These are phyloP conservation scores for Heliopora coerulea DNA, from an alignment of 92 coral and sea anemone genomes.

Conservation along the genomic window DNA sequence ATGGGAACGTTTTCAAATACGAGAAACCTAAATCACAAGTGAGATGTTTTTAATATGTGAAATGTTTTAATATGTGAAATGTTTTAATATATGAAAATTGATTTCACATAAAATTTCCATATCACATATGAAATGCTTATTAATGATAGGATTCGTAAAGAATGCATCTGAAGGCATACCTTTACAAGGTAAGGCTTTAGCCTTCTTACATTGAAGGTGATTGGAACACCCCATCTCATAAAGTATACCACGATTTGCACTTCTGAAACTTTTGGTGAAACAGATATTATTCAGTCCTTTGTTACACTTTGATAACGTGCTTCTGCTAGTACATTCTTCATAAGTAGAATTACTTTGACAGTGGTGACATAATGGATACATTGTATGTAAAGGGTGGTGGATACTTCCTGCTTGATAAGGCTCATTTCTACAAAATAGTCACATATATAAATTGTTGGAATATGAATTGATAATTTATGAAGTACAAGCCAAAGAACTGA, in stretches of 20 bases:
- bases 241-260: constrained; percentile 46
- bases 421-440: constrained; percentile 55
- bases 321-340: constrained; percentile 67
- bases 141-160: no score
- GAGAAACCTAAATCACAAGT: no score
- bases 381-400: constrained; percentile 83
- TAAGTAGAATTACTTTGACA: constrained; percentile 80
- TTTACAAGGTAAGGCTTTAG: constrained; percentile 85
- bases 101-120: no score
- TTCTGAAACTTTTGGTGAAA: constrained; percentile 75
- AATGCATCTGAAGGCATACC: constrained; percentile 54
- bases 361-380: constrained; percentile 94
- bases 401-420: constrained; percentile 88
- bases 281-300: constrained; percentile 87
- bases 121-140: no score
- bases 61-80: no score
- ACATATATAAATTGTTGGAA: neutral
- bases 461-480: neutral
- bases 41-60: no score
- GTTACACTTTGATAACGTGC: constrained; percentile 70
- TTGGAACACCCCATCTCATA: constrained; percentile 98
- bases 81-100: no score
- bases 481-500: neutral
- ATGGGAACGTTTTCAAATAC: no score
- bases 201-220: constrained; percentile 69